phyloP scores from a whole-genome alignment of 2,797 vertebrate genomes.

The Fundulus diaphanus region DNA sequence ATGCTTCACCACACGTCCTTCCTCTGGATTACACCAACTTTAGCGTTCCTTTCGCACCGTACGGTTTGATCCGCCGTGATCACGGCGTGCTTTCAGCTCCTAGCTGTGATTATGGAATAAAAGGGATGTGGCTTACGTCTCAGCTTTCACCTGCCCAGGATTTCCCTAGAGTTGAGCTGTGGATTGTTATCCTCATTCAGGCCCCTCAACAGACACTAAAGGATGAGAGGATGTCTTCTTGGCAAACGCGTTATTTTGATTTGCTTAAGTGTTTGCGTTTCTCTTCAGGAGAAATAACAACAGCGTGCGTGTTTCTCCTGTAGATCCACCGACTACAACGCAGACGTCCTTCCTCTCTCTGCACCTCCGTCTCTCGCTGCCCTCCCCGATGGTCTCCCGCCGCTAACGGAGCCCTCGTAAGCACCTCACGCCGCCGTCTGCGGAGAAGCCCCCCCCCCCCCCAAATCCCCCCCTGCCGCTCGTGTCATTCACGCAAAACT shows the following conservation, averaged over 20 bases:
- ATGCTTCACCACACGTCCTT: too few species aligned
- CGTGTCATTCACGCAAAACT: conserved; percentile 9
- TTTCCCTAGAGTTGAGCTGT: too few species aligned
- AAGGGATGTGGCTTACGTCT: too few species aligned
- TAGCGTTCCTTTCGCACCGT: too few species aligned
- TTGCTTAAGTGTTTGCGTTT: conserved; percentile 24
- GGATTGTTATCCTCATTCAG: too few species aligned
- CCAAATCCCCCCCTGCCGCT: background rate
- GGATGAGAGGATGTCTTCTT: too few species aligned
- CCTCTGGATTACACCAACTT: too few species aligned
- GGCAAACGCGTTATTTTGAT: conserved; percentile 31
- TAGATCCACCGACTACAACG: conserved; percentile 71
- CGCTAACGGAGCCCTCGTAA: conserved; percentile 67
- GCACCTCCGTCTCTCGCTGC: conserved; percentile 57
- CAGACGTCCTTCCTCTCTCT: conserved; percentile 65
- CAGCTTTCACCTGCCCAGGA: too few species aligned
- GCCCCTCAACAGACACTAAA: too few species aligned
- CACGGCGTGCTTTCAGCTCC: too few species aligned
- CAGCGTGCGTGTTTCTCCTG: conserved; percentile 33
- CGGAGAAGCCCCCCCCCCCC: background rate
- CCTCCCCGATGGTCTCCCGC: conserved; percentile 57
- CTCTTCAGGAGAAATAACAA: conserved; percentile 21
- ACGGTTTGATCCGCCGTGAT: too few species aligned
- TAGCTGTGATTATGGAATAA: too few species aligned
- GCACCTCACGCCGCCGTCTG: conserved; percentile 6